Conservation (phyloP, 1,140 invertebrate species). For the Nomia melanderi region DNA sequence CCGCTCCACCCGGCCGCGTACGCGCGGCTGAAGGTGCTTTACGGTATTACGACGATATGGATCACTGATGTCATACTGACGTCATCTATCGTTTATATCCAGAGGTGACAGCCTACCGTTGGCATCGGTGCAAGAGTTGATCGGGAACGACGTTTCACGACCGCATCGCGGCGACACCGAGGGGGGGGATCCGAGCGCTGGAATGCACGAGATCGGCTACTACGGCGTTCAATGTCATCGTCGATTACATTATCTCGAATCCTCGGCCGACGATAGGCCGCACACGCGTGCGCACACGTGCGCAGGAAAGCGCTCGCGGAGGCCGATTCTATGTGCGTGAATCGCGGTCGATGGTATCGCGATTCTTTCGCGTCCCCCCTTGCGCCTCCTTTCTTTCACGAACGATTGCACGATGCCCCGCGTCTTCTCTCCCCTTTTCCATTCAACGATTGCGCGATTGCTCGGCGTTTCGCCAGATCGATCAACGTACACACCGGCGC, state of each 20-base stretch:
- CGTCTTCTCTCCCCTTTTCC: conserved; percentile 15
- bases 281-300: conserved; percentile 59
- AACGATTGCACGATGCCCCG: conserved; percentile 10
- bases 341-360: conserved; percentile 47
- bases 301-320: conserved; percentile 52
- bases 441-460: conserved; percentile 33
- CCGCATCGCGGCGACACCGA: conserved; percentile 26
- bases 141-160: conserved; percentile 67
- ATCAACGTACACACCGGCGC: background rate
- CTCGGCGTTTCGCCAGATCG: conserved; percentile 34
- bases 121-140: conserved; percentile 70
- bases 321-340: conserved; percentile 50
- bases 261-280: conserved; percentile 51
- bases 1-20: background rate
- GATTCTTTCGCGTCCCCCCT: background rate
- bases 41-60: conserved; percentile 73
- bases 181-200: conserved; percentile 37
- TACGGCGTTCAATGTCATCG: conserved; percentile 69
- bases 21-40: conserved; percentile 49
- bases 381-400: conserved; percentile 13
- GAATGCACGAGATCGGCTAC: conserved; percentile 67
- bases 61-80: conserved; percentile 80
- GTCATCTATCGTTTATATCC: conserved; percentile 77
- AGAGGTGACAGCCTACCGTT: conserved; percentile 74
- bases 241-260: conserved; percentile 67